Percentiles rank a stretch among this genome's conserved stretches.
Conservation (phyloP, 2,797 vertebrate species). For the Rhinophrynus dorsalis region DNA sequence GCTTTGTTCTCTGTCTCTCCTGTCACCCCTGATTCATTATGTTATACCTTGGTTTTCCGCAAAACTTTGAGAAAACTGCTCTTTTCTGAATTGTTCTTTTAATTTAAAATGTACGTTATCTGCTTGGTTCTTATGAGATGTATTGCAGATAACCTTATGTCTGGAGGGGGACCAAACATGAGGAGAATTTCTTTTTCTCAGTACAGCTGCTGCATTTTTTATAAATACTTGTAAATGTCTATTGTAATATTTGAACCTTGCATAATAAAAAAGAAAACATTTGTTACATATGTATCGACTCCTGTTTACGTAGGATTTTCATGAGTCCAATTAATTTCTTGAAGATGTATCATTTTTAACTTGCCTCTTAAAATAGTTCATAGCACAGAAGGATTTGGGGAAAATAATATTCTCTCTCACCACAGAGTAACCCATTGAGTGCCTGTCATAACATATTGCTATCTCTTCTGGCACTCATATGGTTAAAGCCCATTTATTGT, state of each 20-base stretch:
- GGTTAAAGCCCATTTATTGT: no score
- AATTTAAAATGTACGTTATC: not conserved
- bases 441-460: no score
- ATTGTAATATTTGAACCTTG: slow-evolving; percentile 78
- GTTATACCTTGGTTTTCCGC: no score
- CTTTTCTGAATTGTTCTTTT: not conserved
- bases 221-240: slow-evolving; percentile 80
- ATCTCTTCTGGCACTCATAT: no score
- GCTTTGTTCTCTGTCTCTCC: no score
- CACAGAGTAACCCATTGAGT: no score
- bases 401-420: no score
- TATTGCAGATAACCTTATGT: not conserved
- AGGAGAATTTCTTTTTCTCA: slow-evolving; percentile 74
- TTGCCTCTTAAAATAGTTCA: no score
- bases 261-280: slow-evolving; percentile 58
- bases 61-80: no score
- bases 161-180: slow-evolving; percentile 70
- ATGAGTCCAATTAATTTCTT: not conserved
- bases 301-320: not conserved
- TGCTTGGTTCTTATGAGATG: not conserved
- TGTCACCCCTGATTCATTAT: no score
- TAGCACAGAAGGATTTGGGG: no score
- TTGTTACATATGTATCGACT: slow-evolving; percentile 55
- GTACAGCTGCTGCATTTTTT: slow-evolving; percentile 77
- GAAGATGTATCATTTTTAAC: no score